Evolutionary conservation across 2,888 invertebrate species (phyloP).

Genomic region (Minunthozetes semirufus): DNA sequence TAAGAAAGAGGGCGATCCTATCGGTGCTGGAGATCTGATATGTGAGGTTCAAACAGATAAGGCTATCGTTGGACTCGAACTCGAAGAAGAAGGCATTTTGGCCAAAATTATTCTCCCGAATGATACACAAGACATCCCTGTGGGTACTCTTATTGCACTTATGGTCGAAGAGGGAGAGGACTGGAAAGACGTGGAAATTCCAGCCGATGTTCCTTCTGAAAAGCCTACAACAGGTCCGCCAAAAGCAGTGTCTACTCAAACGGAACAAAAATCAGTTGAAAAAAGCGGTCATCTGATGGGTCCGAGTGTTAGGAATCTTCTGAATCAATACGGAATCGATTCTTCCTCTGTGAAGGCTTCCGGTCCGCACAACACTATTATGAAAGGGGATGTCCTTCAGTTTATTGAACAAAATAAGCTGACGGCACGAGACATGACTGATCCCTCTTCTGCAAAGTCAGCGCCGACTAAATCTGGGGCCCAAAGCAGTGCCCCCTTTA

Average conservation of each 20-base stretch:
- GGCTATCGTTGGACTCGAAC: slow-evolving; percentile 57
- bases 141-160: slow-evolving; percentile 53
- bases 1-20: slow-evolving; percentile 55
- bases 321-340: slow-evolving; percentile 56
- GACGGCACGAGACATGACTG: slow-evolving; percentile 46
- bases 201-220: slow-evolving; percentile 41
- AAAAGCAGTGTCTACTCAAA: too few relatives aligned
- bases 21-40: slow-evolving; percentile 57
- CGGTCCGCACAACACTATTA: slow-evolving; percentile 57
- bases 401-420: slow-evolving; percentile 51
- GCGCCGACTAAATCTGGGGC: background rate
- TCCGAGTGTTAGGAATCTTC: slow-evolving; percentile 64
- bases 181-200: slow-evolving; percentile 54
- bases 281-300: background rate
- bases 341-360: slow-evolving; percentile 52
- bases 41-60: slow-evolving; percentile 63
- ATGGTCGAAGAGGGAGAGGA: slow-evolving; percentile 57
- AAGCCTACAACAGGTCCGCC: too few relatives aligned
- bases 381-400: slow-evolving; percentile 57
- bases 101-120: slow-evolving; percentile 58
- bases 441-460: background rate
- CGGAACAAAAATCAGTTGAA: slow-evolving; percentile 47
- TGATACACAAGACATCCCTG: slow-evolving; percentile 51
- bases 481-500: slow-evolving; percentile 45
- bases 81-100: slow-evolving; percentile 57